phyloP scores from a whole-genome alignment of 2,113 vertebrate genomes.

The Aix galericulata region DNA sequence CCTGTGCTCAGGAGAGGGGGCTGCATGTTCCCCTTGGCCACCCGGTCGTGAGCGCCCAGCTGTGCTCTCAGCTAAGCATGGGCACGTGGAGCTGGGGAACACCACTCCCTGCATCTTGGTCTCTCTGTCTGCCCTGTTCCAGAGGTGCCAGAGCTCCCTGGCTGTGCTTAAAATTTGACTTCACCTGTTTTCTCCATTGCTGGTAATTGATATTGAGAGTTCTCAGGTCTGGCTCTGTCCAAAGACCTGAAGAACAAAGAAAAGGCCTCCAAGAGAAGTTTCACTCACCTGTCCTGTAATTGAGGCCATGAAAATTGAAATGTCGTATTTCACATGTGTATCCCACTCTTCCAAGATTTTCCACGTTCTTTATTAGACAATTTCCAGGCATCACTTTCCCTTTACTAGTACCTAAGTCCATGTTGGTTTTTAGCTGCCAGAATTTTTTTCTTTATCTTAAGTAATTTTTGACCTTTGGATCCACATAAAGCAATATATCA shows the following conservation, averaged over 20 bases:
- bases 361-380: neutral
- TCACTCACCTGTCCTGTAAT: neutral
- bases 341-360: neutral
- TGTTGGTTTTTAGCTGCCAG: neutral
- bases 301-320: fast-evolving
- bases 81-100: fast-evolving
- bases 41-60: neutral
- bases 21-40: neutral
- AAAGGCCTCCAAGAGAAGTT: neutral
- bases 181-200: fast-evolving
- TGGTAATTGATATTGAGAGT: neutral
- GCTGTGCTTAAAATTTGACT: neutral
- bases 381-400: neutral
- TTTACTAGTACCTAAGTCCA: neutral
- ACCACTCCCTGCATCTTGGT: too few relatives aligned
- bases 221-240: neutral
- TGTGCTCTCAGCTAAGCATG: neutral
- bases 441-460: neutral
- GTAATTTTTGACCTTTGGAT: neutral
- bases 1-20: neutral
- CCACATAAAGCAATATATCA: neutral
- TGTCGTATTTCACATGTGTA: neutral
- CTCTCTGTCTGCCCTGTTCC: fast-evolving
- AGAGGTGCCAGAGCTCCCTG: neutral
- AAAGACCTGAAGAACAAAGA: neutral